Conservation (phyloP, 1,140 invertebrate genomes). For the Leptopilina clavipes region DNA sequence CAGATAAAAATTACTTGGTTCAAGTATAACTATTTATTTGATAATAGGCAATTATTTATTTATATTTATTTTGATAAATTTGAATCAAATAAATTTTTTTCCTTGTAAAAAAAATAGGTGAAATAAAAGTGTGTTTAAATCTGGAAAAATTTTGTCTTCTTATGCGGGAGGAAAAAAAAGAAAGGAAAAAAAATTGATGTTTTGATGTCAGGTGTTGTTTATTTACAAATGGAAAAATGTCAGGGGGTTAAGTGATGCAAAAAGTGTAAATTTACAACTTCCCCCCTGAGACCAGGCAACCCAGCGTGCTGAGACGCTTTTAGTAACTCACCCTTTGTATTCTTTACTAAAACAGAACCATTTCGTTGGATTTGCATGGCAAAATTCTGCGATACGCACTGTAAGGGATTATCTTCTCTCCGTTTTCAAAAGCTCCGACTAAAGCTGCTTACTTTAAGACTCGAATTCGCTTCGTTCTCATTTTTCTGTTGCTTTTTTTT, state of each 20-base stretch:
- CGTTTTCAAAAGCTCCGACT: slow-evolving; percentile 10
- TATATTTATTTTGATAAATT: no score
- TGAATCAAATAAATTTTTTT: no score
- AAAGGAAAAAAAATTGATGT: background rate
- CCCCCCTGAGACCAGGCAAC: background rate
- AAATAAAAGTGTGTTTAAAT: no score
- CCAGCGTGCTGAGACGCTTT: background rate
- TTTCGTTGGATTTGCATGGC: slow-evolving; percentile 17
- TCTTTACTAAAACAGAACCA: slow-evolving; percentile 10
- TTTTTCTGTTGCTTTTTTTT: background rate
- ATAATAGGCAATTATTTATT: no score
- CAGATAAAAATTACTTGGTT: no score
- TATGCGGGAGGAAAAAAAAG: no score
- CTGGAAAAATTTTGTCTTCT: no score
- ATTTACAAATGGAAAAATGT: background rate
- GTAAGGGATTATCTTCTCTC: slow-evolving; percentile 26
- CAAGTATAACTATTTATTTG: no score
- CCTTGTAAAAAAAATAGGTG: no score
- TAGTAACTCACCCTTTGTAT: slow-evolving; percentile 30
- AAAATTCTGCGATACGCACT: slow-evolving; percentile 18
- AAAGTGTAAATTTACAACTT: background rate
- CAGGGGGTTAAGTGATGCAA: background rate
- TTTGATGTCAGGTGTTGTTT: background rate
- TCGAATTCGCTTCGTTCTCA: background rate
- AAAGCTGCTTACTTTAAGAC: slow-evolving; percentile 29